Percentiles rank a stretch among this genome's conserved stretches.
These are phyloP conservation scores for Sinodicranocentrus sp. DNA, from an alignment of 2,888 invertebrate genomes.

Conservation along the genomic window DNA sequence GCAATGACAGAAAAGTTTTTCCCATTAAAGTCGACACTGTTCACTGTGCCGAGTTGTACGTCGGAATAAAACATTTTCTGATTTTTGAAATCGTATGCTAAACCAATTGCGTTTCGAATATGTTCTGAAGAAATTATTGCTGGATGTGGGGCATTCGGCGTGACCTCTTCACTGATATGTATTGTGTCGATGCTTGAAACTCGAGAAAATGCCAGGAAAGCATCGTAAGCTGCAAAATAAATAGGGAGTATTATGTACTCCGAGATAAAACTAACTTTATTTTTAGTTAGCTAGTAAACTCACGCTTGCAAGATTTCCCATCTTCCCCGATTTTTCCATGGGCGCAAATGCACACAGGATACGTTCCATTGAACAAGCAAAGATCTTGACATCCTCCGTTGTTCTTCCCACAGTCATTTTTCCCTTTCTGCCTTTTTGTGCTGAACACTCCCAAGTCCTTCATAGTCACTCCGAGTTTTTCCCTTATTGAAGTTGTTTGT, in stretches of 20 bases:
- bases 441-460: slow-evolving; percentile 81
- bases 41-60: slow-evolving; percentile 91
- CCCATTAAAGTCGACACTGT: slow-evolving; percentile 90
- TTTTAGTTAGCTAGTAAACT: slow-evolving; percentile 58
- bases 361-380: slow-evolving; percentile 86
- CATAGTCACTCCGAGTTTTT: slow-evolving; percentile 74
- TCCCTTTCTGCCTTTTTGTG: slow-evolving; percentile 81
- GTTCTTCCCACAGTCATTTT: slow-evolving; percentile 83
- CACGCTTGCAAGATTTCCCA: slow-evolving; percentile 84
- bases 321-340: slow-evolving; percentile 87
- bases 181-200: slow-evolving; percentile 90
- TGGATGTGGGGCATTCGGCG: slow-evolving; percentile 87
- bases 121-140: slow-evolving; percentile 85
- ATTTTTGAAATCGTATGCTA: slow-evolving; percentile 87
- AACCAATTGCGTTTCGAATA: slow-evolving; percentile 92
- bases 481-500: slow-evolving; percentile 70
- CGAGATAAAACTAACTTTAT: neutral
- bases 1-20: slow-evolving; percentile 85
- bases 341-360: slow-evolving; percentile 88
- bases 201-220: slow-evolving; percentile 90
- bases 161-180: slow-evolving; percentile 84
- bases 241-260: too few relatives aligned
- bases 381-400: slow-evolving; percentile 89
- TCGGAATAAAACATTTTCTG: slow-evolving; percentile 91
- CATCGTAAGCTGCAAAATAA: slow-evolving; percentile 84